Base-by-base conservation (phyloP, 2,888 invertebrate genomes). In the Xylocampa areola region DNA sequence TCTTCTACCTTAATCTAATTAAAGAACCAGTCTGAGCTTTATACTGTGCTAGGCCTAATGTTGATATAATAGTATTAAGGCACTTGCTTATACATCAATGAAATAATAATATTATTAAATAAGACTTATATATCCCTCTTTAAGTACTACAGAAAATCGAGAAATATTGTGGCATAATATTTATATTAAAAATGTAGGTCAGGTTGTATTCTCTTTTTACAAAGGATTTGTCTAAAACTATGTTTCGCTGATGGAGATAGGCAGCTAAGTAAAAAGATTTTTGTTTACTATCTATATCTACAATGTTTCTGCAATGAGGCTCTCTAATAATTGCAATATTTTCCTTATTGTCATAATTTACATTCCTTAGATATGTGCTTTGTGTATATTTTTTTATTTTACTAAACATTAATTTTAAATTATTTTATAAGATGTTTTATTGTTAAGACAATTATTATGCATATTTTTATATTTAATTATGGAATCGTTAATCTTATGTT, bases 101-200 rank as follows among this genome's bases (percentile, higher is more conserved):
- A 63, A 48, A 41, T 52, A 45, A 51, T 39, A 43, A 35, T 57
- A 66, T 25, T 4, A 49, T 54, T 21, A 17, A 37, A 68, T 43
- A 61, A 68, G 65, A 68, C 65, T 65, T 21, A 4, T 5, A 21
- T n/a, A n/a, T n/a, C n/a, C n/a, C n/a, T n/a, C n/a, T 21, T 21
- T 21, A 21, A 21, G 2, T 21, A 21, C n/a, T n/a, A n/a, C n/a
- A n/a, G n/a, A n/a, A n/a, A n/a, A n/a, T n/a, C n/a, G n/a, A n/a
- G n/a, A n/a, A n/a, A n/a, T n/a, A n/a, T n/a, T n/a, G n/a, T n/a
- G n/a, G n/a, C n/a, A n/a, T n/a, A n/a, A n/a, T n/a, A n/a, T n/a
- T n/a, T n/a, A n/a, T n/a, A n/a, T n/a, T n/a, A n/a, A n/a, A n/a
- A n/a, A n/a, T n/a, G n/a, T n/a, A n/a, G n/a, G n/a, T n/a, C n/a